Base-by-base conservation (phyloP, 2,113 vertebrate species). In the Bucco capensis region DNA sequence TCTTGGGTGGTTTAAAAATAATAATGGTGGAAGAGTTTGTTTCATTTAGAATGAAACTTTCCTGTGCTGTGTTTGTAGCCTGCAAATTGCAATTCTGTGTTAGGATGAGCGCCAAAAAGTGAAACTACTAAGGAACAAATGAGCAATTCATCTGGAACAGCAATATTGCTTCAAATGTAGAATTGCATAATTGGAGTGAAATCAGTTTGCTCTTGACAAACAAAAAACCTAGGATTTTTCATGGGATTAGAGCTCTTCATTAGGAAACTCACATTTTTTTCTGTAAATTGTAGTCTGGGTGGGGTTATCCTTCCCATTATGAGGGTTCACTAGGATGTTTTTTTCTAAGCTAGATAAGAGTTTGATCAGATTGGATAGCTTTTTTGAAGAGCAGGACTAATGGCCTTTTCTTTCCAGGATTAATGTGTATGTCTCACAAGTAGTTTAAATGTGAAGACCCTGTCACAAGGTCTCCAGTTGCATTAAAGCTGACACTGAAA, bases 401-500 rank as follows among this genome's bases (percentile, higher is more conserved):
- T 73, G 42, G 19, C 37, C 35, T 93, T 86, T 90, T 14, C 57
- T 90, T 35, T 67, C 38, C 51, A 74, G 69, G 44, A 93, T 90
- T 93, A 90, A 83, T 78, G 19, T 38, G 4, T 14, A 8, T 92
- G 47, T 86, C 67, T 83, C 33, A 69, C 62, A 47, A 64, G 77
- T 14, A 81, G 62, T 67, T 93, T 47, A 86, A 83, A 15, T 92
- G 77, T 86, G 88, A 92, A 90, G 73, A 74, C 53, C 31, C 17
- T 83, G 73, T 86, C 86, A 94, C 65, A 70, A 80, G 70, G 57
- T n/a, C 9, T 67, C 50, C 44, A 28, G 77, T 86, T 81, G 37
- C 47, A 78, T 75, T 88, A 83, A 90, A 93, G 22, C 38, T 90
- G 69, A 71, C 83, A 64, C 17, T 78, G 44, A 89, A 93, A 93